Evolutionary conservation across 2,888 invertebrate species (phyloP), one percentile per base, ranked within the genome.

Genomic region (Eupithecia abbreviata): DNA sequence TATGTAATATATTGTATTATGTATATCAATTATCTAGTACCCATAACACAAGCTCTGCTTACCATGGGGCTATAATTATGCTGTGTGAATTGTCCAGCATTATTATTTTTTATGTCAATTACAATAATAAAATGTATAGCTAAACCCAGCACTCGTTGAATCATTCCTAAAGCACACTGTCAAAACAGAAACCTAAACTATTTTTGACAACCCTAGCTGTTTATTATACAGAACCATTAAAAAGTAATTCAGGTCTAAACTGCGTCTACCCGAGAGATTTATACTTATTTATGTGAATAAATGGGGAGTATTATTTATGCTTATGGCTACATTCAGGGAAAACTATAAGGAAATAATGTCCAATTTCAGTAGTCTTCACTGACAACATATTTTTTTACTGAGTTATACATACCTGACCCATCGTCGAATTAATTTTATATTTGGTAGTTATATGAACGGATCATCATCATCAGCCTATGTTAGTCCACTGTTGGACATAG

Each of bases 191-290:
- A 15, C 6, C 9, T 4, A 4, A 42, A 41, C 13, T 6, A 15
- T 41, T 66, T 55, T 51, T 68, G 77, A 51, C 74, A 79, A 6
- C 79, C 79, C 74, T 75, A 18, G 43, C 62, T 66, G 3, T 12
- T n/a, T 15, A 66, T 42, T 30, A 30, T 12, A 51, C 69, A 18
- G 47, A 5, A 6, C 13, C 66, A 76, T 76, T 74, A 71, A 77
- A 77, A 74, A 69, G 79, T 80, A 82, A 81, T 80, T 80, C 76
- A 75, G 76, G 69, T 79, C 75, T 75, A 75, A 83, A 81, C 80
- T 80, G 78, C 55, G 55, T 76, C 79, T 62, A 49, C 30, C 41
- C 3, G 43, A 30, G 66, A 71, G 65, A 65, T 43, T 71, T 65
- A 43, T 51, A 74, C 71, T 66, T 70, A 74, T 70, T 45, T 42